A percentile compares a stretch with the other conserved stretches of the same genome.
These are phyloP conservation scores for Bagarius yarrelli DNA, from an alignment of 2,113 vertebrate genomes.

Conservation along the genomic window DNA sequence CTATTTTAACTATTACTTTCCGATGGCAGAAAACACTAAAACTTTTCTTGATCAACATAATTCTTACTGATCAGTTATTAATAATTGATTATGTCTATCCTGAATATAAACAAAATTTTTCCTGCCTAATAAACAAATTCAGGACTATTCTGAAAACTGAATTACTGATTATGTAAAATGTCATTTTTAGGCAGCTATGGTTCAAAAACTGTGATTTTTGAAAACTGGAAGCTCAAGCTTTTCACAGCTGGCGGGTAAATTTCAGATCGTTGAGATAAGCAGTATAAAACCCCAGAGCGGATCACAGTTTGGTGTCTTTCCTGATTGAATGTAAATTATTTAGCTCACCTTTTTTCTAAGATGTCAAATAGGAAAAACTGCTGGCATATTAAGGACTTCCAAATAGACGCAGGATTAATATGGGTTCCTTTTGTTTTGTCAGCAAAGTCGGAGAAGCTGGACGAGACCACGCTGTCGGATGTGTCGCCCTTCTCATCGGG, in stretches of 20 bases:
- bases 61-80: neutral
- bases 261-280: conserved; percentile 4
- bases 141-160: neutral
- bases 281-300: neutral
- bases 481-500: conserved; percentile 83
- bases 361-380: neutral
- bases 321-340: neutral
- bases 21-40: too few species aligned
- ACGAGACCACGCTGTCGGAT: conserved; percentile 76
- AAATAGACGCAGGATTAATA: neutral
- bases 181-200: neutral
- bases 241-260: conserved; percentile 67
- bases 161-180: neutral
- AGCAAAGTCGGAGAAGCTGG: conserved; percentile 77
- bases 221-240: conserved; percentile 64
- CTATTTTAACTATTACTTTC: too few species aligned
- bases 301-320: conserved; percentile 12
- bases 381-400: neutral
- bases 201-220: neutral
- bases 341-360: neutral
- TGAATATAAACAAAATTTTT: neutral
- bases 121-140: neutral
- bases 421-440: conserved; percentile 42
- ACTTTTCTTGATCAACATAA: too few species aligned
- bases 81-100: neutral